Evolutionary conservation across 2,113 vertebrate genomes (phyloP).

Genomic region (Ammodytes marinus): DNA sequence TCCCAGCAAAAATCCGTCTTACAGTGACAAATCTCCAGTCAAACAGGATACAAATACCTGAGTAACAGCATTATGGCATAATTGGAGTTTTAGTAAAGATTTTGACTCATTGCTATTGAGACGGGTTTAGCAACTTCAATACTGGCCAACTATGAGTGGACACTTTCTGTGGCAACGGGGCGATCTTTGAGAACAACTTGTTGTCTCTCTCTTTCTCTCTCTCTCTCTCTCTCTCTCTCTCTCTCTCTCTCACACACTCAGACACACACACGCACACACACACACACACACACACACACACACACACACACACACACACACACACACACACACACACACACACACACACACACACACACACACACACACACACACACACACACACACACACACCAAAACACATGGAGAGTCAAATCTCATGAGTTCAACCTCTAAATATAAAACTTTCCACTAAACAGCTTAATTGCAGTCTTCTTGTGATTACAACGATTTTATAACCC

Average conservation of each 20-base stretch:
- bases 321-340: neutral
- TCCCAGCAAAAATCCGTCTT: conserved; percentile 21
- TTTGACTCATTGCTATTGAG: conserved; percentile 12
- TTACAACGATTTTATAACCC: conserved; percentile 71
- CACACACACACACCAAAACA: neutral
- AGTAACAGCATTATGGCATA: conserved; percentile 48
- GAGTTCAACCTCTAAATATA: conserved; percentile 27
- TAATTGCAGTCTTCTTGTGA: conserved; percentile 60
- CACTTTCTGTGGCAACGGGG: conserved; percentile 9
- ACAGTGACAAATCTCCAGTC: conserved; percentile 41
- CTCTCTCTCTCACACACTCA: neutral
- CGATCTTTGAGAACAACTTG: conserved; percentile 36
- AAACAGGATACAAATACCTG: conserved; percentile 34
- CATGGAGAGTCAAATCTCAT: conserved; percentile 39
- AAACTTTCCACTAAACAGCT: conserved; percentile 44
- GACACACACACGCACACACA: no score
- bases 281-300: no score
- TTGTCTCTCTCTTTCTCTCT: conserved; percentile 7
- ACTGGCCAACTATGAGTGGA: conserved; percentile 37
- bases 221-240: conserved; percentile 2
- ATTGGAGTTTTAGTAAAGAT: neutral
- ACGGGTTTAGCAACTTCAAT: conserved; percentile 42
- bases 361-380: neutral
- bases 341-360: neutral
- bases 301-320: no score